Evolutionary conservation across 2,113 vertebrate genomes (phyloP).

Genomic region (Mustela nigripes): DNA sequence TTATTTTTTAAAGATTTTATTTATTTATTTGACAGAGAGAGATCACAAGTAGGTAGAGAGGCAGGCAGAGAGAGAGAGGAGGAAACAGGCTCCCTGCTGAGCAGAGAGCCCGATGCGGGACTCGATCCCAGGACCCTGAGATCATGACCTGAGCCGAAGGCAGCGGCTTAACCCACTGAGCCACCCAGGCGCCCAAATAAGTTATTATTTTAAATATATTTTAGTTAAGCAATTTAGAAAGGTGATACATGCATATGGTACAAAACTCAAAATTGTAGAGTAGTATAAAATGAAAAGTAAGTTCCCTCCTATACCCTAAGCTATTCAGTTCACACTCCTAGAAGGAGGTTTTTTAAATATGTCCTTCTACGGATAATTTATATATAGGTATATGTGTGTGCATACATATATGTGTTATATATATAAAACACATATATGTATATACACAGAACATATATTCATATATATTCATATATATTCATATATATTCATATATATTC

Average conservation of each 20-base stretch:
- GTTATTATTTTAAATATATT: constrained; percentile 24
- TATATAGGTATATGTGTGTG: not conserved
- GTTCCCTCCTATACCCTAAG: not conserved
- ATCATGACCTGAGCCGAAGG: too few relatives aligned
- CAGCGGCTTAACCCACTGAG: too few relatives aligned
- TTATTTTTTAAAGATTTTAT: too few relatives aligned
- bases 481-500: not conserved
- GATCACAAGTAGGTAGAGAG: too few relatives aligned
- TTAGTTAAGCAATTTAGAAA: not conserved
- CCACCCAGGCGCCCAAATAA: too few relatives aligned
- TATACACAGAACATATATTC: not conserved
- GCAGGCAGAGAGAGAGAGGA: too few relatives aligned
- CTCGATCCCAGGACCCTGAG: too few relatives aligned
- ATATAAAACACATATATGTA: too few relatives aligned
- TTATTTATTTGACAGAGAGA: too few relatives aligned
- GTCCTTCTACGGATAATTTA: not conserved
- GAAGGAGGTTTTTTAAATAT: not conserved
- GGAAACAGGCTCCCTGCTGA: too few relatives aligned
- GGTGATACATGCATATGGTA: not conserved
- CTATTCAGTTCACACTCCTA: not conserved
- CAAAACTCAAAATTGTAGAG: not conserved
- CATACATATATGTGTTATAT: too few relatives aligned
- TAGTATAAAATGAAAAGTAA: not conserved
- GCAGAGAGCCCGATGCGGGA: too few relatives aligned
- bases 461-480: not conserved